Base-by-base conservation (phyloP, 2,113 vertebrate genomes). In the Planiliza haematocheilus region DNA sequence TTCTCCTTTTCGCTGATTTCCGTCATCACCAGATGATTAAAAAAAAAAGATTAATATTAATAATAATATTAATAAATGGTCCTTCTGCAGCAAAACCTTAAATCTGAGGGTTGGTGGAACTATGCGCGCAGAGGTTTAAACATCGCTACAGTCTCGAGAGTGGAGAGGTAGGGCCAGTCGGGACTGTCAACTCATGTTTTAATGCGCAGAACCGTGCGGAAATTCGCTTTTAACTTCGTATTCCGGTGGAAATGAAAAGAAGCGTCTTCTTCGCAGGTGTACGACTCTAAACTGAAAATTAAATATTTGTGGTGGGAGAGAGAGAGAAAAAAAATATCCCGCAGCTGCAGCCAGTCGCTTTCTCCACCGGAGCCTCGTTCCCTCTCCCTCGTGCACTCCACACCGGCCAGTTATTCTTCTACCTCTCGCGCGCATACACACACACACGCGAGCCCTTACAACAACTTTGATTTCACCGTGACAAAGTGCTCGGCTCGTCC, bases 1-100 rank as follows among this genome's bases (percentile, higher is more conserved):
- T 94, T 95, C 74, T 96, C 95, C 81, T 95, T 96, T 77, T 96
- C 94, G 71, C 86, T 95, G 65, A 94, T 96, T 85, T 96, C 95
- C 42, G 95, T 96, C 95, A 96, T 96, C n/a, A 14, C 79, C 52
- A 20, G 41, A 4, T 64, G 7, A n/a, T 14, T 16, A 39, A 8
- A 20, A 64, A 30, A 30, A 3, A 30, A 30, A 30, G n/a, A n/a
- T n/a, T n/a, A n/a, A n/a, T n/a, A n/a, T n/a, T 5, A 30, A 30
- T 30, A 30, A 30, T 5, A 30, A 30, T 30, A 30, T n/a, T n/a
- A 5, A 30, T 3, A 30, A 71, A 66, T 7, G 1, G 10, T 59
- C 30, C 51, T 57, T 62, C 45, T 17, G 8, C 13, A 21, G 58
- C 56, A 57, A 60, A 24, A 65, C 36, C 63, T 30, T 30, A 30